A percentile compares a stretch with the other conserved stretches of the same genome.
Conservation (phyloP, 1,140 invertebrate species). For the Leptopilina clavipes region DNA sequence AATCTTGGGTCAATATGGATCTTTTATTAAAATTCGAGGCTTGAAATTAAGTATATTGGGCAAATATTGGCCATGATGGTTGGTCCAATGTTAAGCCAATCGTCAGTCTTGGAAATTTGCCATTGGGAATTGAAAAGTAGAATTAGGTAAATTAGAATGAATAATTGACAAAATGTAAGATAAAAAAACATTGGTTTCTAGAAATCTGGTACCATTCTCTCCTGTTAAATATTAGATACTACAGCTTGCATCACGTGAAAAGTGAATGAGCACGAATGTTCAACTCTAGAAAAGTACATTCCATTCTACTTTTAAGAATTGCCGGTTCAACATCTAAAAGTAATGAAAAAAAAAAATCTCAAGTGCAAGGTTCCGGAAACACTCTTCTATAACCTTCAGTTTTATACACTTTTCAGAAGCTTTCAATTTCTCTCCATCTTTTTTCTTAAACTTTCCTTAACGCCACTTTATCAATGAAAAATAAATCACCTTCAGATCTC, state of each 20-base stretch:
- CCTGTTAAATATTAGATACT: neutral
- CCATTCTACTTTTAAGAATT: neutral
- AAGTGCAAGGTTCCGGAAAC: constrained; percentile 11
- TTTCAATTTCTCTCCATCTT: constrained; percentile 12
- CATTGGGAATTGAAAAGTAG: neutral
- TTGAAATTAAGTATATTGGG: too few species aligned
- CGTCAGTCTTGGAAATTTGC: too few species aligned
- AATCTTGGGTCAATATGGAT: too few species aligned
- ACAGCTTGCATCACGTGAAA: neutral
- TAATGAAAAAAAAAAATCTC: neutral
- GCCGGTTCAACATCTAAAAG: neutral
- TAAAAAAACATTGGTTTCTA: neutral
- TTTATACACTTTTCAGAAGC: constrained; percentile 19
- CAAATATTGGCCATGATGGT: too few species aligned
- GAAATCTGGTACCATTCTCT: neutral
- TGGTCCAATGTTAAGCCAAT: too few species aligned
- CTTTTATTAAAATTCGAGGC: too few species aligned
- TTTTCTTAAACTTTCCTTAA: neutral
- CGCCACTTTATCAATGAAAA: neutral
- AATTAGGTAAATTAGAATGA: neutral
- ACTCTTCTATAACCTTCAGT: neutral
- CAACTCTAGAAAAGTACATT: constrained; percentile 2
- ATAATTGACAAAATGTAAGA: neutral
- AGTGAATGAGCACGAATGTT: constrained; percentile 18
- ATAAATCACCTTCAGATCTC: neutral